Conservation (phyloP, 92 coral and sea anemone genomes). For the Ricordea florida region DNA sequence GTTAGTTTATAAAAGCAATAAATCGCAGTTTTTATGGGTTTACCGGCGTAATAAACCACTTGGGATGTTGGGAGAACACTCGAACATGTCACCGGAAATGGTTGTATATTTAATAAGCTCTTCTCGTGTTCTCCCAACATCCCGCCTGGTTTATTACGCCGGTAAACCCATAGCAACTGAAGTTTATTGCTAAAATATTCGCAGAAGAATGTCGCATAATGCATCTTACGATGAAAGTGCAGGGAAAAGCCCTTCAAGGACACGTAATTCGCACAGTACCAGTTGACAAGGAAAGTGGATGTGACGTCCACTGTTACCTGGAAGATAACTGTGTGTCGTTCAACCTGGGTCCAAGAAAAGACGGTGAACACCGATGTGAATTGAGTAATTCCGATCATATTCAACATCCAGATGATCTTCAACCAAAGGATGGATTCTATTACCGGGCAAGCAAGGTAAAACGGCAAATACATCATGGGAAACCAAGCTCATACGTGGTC, state of each 20-base stretch:
- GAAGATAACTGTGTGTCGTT: conserved; percentile 20
- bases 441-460: background rate
- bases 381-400: conserved; percentile 28
- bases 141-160: no score
- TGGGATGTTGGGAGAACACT: no score
- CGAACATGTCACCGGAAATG: no score
- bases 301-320: conserved; percentile 18
- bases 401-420: background rate
- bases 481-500: no score
- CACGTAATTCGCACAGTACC: conserved; percentile 1
- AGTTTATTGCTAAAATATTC: background rate
- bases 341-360: background rate
- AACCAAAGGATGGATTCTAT: background rate
- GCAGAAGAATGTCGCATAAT: background rate
- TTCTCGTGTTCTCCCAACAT: no score
- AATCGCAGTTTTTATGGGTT: no score
- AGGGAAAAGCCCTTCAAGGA: background rate
- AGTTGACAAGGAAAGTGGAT: background rate
- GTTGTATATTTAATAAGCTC: no score
- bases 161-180: background rate
- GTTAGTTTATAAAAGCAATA: no score
- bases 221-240: background rate
- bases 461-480: no score
- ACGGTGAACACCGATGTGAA: conserved; percentile 10
- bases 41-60: no score